Percentiles rank a stretch among this genome's conserved stretches.
Evolutionary conservation across 2,888 invertebrate species (phyloP).

Genomic region (Rhingia rostrata): DNA sequence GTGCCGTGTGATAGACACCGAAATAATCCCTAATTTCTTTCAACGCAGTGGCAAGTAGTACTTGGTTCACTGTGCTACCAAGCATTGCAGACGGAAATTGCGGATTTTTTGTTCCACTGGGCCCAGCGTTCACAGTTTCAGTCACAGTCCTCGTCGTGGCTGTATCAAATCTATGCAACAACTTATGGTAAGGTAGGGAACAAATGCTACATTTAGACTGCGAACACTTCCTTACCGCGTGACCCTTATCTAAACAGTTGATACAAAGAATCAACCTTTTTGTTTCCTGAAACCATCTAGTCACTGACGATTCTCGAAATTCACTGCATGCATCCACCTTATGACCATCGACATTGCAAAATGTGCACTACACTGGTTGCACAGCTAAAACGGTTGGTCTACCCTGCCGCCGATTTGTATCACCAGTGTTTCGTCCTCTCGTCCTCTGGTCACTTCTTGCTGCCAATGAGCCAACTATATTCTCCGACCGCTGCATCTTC

Average conservation of each 20-base stretch:
- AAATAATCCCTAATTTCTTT: background rate
- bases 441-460: background rate
- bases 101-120: no score
- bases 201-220: slow-evolving; percentile 7
- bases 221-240: slow-evolving; percentile 15
- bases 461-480: no score
- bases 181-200: background rate
- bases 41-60: background rate
- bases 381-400: background rate
- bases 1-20: background rate
- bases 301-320: slow-evolving; percentile 1
- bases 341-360: background rate
- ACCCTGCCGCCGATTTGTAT: background rate
- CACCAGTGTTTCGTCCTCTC: background rate
- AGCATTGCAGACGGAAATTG: no score
- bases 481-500: background rate
- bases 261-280: slow-evolving; percentile 12
- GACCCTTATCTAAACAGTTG: slow-evolving; percentile 22
- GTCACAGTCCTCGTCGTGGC: no score
- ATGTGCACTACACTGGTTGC: background rate
- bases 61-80: no score
- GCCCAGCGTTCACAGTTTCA: no score
- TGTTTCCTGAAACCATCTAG: slow-evolving; percentile 15
- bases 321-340: background rate
- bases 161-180: slow-evolving; percentile 2